phyloP scores from a whole-genome alignment of 2,797 vertebrate species.

The Myiotriccus ornatus region DNA sequence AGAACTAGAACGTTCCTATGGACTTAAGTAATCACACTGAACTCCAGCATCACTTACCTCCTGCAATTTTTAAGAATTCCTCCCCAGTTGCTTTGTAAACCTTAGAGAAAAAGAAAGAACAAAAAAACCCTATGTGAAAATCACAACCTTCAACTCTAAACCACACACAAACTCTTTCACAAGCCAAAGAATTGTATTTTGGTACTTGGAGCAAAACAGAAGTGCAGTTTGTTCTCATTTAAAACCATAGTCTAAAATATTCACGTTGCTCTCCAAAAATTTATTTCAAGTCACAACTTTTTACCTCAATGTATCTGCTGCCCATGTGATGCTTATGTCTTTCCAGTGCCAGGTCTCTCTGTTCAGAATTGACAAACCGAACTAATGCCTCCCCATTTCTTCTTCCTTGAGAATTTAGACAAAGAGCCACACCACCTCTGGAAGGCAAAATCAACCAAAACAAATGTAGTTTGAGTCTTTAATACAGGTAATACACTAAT shows the following conservation, averaged over 20 bases:
- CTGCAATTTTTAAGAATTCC: slow-evolving; percentile 96
- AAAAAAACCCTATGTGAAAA: background rate
- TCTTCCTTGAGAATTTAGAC: slow-evolving; percentile 93
- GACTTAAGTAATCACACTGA: background rate
- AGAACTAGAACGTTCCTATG: background rate
- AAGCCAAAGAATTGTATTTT: background rate
- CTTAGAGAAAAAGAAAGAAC: slow-evolving; percentile 62
- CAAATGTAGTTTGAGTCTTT: background rate
- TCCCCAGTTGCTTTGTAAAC: slow-evolving; percentile 98
- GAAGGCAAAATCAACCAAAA: slow-evolving; percentile 8
- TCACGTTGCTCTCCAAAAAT: background rate
- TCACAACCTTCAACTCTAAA: background rate
- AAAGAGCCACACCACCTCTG: slow-evolving; percentile 94
- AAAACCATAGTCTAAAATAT: background rate
- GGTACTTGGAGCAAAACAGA: background rate
- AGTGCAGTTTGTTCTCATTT: background rate
- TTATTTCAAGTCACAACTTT: background rate
- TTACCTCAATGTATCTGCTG: slow-evolving; percentile 93
- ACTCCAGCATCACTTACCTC: slow-evolving; percentile 82
- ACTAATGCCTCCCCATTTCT: slow-evolving; percentile 95
- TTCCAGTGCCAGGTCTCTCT: slow-evolving; percentile 91
- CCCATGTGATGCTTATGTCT: slow-evolving; percentile 98
- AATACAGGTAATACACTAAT: background rate
- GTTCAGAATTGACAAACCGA: slow-evolving; percentile 90
- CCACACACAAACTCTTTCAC: background rate